Base-by-base conservation (phyloP, 2,888 invertebrate genomes). In the Ectropis crepuscularia region DNA sequence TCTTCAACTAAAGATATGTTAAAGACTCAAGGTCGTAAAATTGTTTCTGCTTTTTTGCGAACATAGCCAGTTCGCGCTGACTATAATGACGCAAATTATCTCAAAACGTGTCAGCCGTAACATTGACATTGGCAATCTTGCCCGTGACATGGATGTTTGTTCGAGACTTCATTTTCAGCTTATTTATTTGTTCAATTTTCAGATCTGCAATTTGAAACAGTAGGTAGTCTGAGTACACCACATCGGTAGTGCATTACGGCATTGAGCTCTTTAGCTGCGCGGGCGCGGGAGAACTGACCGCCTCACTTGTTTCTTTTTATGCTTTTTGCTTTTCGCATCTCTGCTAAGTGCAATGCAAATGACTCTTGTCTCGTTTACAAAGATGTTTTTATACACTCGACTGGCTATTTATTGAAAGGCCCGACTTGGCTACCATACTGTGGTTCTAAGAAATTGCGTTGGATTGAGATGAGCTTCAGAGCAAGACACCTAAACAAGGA, bases 281-380 rank as follows among this genome's bases (percentile, higher is more conserved):
- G 61, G 57, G 54, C 75, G 80, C 79, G 74, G 74, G 74, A 76
- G 65, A 70, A 74, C 79, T 84, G 80, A 85, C 84, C 82, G 80
- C 80, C 74, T 77, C 69, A 76, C 71, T 81, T 81, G 75, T 82
- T 85, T 85, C 79, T 82, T 85, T 61, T 82, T 82, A 73, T 74
- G 68, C 79, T 84, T 86, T 82, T 82, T 85, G 75, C 78, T 78
- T 75, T 75, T 78, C 79, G 74, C 81, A 82, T 86, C 83, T 76
- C 74, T 74, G 83, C 84, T 88, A 86, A 89, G 87, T 89, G 87
- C 86, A 85, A 88, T 85, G 86, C 86, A 87, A 89, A 89, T 87
- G 85, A 81, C 82, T 82, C 83, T 83, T 83, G 81, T 87, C 86
- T 88, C 84, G 83, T 87, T 87, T 85, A 86, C 87, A 86, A 84